Evolutionary conservation across 2,113 vertebrate species (phyloP), one percentile per base, ranked within the genome.

Genomic region (Lepus europaeus): DNA sequence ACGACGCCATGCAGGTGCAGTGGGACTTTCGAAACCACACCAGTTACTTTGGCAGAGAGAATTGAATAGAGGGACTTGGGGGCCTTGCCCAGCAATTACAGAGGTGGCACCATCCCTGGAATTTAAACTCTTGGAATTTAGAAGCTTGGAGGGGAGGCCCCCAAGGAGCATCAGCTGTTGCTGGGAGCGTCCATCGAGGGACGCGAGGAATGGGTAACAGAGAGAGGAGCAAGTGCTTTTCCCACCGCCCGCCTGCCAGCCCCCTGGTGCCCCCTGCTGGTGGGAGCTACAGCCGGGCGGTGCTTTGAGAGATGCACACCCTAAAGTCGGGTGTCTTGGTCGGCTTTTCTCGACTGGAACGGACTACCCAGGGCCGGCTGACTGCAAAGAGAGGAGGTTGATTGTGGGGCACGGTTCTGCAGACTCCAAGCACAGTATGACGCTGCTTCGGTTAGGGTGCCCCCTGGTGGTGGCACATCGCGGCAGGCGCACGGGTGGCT

Each of bases 121-220:
- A 6, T 45, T 45, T 8, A 45, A 45, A 45, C 6, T 45, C 45
- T 45, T 45, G 45, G 45, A 45, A 7, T 45, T 45, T 45, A 45
- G 61, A 53, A 39, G 49, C 9, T 91, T 68, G 36, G 31, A 17
- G 70, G 88, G 8, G 51, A 33, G n/a, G 6, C 27, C 17, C 72
- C 0, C 0, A 14, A 22, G 87, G 70, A 25, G 20, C 0, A 0
- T 23, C 49, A 5, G n/a, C n/a, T 11, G 16, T 22, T 9, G 29
- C n/a, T 22, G 76, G 63, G 19, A 19, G 69, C 19, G 36, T 74
- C 13, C 6, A 45, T 45, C 45, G 45, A 45, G 45, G 45, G 45
- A 45, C 6, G 45, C 5, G 45, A 45, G 45, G 45, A 45, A 7
- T 45, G 45, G 6, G 45, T 7, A 45, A 45, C 45, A 56, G 16